Percentiles rank a stretch among this genome's conserved stretches.
phyloP scores from a whole-genome alignment of 2,113 vertebrate species.

The Dicaeum eximium region DNA sequence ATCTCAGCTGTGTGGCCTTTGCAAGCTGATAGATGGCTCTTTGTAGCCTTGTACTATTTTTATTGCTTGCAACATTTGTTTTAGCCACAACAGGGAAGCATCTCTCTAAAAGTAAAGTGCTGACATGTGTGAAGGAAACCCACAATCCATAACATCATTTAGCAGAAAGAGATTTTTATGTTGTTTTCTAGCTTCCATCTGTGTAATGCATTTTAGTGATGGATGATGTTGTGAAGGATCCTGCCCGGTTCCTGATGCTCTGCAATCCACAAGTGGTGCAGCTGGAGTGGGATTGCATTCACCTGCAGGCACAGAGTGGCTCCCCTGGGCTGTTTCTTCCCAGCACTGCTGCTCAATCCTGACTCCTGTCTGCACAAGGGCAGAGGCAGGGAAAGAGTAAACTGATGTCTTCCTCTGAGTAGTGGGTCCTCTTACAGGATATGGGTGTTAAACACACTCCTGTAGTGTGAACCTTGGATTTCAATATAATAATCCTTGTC shows the following conservation, averaged over 20 bases:
- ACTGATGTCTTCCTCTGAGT: neutral
- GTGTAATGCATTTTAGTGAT: neutral
- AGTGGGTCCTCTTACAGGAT: neutral
- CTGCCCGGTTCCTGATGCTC: neutral
- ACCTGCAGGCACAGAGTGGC: neutral
- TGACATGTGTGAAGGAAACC: neutral
- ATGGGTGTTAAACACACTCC: neutral
- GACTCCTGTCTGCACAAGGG: neutral
- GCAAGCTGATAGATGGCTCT: neutral
- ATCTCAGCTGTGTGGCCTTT: neutral
- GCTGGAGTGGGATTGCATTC: neutral
- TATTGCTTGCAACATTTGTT: conserved; percentile 15
- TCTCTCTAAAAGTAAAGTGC: conserved; percentile 22
- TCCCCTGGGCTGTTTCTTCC: neutral
- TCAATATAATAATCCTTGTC: neutral
- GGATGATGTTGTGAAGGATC: neutral
- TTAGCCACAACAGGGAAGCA: neutral
- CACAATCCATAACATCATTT: neutral
- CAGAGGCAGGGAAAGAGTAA: neutral
- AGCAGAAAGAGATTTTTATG: conserved; percentile 16
- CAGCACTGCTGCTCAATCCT: neutral
- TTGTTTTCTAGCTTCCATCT: neutral
- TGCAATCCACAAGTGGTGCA: neutral
- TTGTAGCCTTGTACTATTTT: neutral
- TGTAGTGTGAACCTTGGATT: neutral